Percentiles rank a stretch among this genome's conserved stretches.
Conservation (phyloP, 2,888 invertebrate species). For the Agriotes lineatus region DNA sequence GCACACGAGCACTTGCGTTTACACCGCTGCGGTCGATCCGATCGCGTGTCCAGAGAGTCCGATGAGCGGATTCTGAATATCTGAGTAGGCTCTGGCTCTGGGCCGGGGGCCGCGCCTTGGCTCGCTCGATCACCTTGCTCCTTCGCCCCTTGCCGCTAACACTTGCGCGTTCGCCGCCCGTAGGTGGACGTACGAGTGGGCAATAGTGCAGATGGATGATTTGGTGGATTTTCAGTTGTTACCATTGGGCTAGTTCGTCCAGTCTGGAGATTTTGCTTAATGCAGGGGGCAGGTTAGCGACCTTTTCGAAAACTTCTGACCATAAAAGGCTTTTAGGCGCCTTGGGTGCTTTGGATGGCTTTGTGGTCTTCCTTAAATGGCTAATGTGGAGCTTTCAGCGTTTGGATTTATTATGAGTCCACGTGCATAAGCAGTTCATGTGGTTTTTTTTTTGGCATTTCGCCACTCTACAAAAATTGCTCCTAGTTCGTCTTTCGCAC, state of each 20-base stretch:
- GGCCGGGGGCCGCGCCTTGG: constrained; percentile 40
- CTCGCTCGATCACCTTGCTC: constrained; percentile 44
- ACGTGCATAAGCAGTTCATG: too few relatives aligned
- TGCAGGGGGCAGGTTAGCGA: not conserved
- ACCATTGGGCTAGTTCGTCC: not conserved
- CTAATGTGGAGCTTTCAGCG: too few relatives aligned
- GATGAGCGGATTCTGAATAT: constrained; percentile 37
- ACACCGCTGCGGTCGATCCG: too few relatives aligned
- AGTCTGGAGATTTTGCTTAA: not conserved
- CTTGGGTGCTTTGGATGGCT: too few relatives aligned
- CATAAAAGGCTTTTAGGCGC: too few relatives aligned
- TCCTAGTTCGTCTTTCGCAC: too few relatives aligned
- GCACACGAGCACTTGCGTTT: too few relatives aligned
- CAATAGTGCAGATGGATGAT: constrained; percentile 16
- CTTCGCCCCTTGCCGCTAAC: constrained; percentile 37
- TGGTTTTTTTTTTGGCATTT: too few relatives aligned
- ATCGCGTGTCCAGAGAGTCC: constrained; percentile 38
- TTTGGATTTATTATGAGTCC: too few relatives aligned
- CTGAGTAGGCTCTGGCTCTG: constrained; percentile 22
- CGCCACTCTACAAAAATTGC: too few relatives aligned
- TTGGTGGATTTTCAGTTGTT: constrained; percentile 1
- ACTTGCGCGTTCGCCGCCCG: constrained; percentile 34
- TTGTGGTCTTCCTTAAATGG: too few relatives aligned
- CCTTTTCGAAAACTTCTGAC: too few relatives aligned
- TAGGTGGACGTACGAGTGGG: constrained; percentile 41